These are phyloP conservation scores for Heliconius congener DNA, from an alignment of 1,140 invertebrate genomes.

Conservation along the genomic window DNA sequence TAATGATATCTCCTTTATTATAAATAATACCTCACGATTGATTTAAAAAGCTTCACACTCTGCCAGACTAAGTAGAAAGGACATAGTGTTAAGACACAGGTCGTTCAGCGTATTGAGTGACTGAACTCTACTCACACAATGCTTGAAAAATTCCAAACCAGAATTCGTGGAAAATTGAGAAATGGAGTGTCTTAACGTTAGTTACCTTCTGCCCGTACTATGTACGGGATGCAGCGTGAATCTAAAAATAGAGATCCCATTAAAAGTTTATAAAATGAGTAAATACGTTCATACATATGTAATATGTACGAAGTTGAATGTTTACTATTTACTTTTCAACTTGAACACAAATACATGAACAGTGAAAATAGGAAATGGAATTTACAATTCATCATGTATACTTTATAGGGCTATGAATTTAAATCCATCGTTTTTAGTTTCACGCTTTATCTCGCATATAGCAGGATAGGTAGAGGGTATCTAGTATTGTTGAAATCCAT, in stretches of 20 bases:
- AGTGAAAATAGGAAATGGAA: not conserved
- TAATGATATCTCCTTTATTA: too few species aligned
- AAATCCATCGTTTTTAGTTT: not conserved
- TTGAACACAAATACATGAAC: not conserved
- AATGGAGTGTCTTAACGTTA: not conserved
- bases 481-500: not conserved
- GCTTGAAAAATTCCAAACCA: not conserved
- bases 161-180: not conserved
- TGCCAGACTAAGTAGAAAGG: too few species aligned
- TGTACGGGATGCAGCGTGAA: too few species aligned
- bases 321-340: not conserved
- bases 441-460: not conserved
- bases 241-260: too few species aligned
- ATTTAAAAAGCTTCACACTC: too few species aligned
- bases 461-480: not conserved
- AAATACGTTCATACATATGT: too few species aligned
- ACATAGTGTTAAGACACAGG: too few species aligned
- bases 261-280: too few species aligned
- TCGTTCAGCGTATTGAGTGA: too few species aligned
- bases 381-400: not conserved
- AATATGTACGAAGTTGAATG: slow-evolving; percentile 2
- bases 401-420: not conserved
- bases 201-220: too few species aligned
- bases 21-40: too few species aligned
- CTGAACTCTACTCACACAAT: not conserved